Evolutionary conservation across 2,888 invertebrate genomes (phyloP), one percentile per base, ranked within the genome.

Genomic region (Reticulitermes lucifugus): DNA sequence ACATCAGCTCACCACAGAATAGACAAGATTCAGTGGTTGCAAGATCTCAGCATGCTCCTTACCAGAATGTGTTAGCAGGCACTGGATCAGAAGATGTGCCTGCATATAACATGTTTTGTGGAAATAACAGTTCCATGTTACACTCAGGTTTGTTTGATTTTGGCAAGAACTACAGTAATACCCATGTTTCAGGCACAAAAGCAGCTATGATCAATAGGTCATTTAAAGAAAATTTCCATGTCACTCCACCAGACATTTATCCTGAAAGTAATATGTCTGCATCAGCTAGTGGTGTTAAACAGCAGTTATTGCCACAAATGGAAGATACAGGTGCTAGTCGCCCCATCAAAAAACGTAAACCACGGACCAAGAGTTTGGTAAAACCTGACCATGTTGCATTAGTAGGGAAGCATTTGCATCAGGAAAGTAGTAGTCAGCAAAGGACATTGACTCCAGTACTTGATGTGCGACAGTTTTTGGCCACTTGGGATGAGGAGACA

Each of bases 401-500:
- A 25, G 9, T 65, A 25, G 65, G 65, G n/a, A 65, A 25, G 12
- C 25, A 6, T 60, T 75, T 41, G 77, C 46, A 22, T 4, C 43
- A 22, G 41, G 46, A 22, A 21, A 77, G 77, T 5, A 46, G 21
- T 9, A 43, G 25, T n/a, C 77, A 10, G 51, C 43, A 77, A 12
- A 46, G 21, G 77, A 10, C 65, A 65, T 6, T n/a, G 22, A n/a
- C 77, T 51, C 77, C 77, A 0, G 89, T 89, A 12, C 87, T 91
- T 2, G 91, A 91, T 70, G 90, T 91, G 10, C 88, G 91, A 22
- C 90, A 91, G 79, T 91, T 91, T 87, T 85, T 91, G 59, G 91
- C 90, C 1, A 91, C 88, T 73, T 91, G 91, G 91, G 90, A 90
- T 84, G 90, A 90, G 77, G 90, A 90, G 3, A 90, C 90, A 79